phyloP scores from a whole-genome alignment of 2,888 invertebrate species.

The Anorthoa munda region DNA sequence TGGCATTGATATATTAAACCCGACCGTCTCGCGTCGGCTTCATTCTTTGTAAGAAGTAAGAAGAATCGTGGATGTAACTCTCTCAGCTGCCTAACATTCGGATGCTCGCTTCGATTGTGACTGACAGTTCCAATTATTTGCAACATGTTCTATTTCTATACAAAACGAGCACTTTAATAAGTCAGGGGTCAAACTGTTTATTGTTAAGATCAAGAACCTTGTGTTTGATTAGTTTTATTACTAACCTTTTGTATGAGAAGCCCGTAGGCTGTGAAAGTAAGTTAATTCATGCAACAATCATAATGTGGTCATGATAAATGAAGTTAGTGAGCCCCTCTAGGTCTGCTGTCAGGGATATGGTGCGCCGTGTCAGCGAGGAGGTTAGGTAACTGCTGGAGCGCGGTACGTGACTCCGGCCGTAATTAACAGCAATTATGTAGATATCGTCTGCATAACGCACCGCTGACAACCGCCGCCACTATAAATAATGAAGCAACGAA shows the following conservation, averaged over 20 bases:
- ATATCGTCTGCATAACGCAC: constrained; percentile 60
- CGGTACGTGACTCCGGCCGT: constrained; percentile 45
- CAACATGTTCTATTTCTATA: constrained; percentile 50
- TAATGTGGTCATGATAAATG: constrained; percentile 60
- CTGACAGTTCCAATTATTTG: constrained; percentile 65
- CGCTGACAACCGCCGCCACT: constrained; percentile 48
- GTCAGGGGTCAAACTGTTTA: constrained; percentile 67
- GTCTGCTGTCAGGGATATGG: constrained; percentile 42
- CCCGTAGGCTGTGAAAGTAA: constrained; percentile 72
- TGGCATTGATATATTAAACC: constrained; percentile 59
- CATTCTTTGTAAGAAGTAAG: constrained; percentile 22
- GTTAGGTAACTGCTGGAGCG: constrained; percentile 58
- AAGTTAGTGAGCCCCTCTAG: constrained; percentile 58
- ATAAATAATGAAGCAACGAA: constrained; percentile 55
- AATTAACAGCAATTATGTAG: constrained; percentile 64
- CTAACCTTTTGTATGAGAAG: constrained; percentile 67
- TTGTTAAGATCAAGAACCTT: constrained; percentile 71
- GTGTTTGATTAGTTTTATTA: constrained; percentile 72
- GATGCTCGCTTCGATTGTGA: constrained; percentile 43
- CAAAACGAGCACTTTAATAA: constrained; percentile 57
- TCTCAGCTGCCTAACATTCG: constrained; percentile 17
- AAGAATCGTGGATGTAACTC: constrained; percentile 40
- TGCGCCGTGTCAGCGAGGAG: constrained; percentile 33
- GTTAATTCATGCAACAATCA: constrained; percentile 61
- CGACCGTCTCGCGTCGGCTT: background rate